Percentiles rank a stretch among this genome's conserved stretches.
These are phyloP conservation scores for Fabriciana adippe DNA, from an alignment of 2,888 invertebrate genomes.

Conservation along the genomic window DNA sequence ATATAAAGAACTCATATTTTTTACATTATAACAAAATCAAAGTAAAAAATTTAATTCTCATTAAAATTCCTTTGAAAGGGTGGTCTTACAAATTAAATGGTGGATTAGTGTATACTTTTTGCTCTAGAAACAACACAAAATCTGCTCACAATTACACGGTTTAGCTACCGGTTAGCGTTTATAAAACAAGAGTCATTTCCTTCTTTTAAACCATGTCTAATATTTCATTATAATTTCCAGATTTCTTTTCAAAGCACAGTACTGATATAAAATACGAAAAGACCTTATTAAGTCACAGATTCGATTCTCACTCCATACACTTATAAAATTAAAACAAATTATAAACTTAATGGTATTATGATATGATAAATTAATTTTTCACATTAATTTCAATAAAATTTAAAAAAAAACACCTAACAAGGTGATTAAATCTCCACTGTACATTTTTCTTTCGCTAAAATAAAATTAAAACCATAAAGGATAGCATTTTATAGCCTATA, in stretches of 20 bases:
- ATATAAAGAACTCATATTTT: conserved; percentile 37
- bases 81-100: conserved; percentile 44
- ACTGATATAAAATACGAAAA: too few relatives aligned
- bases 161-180: conserved; percentile 50
- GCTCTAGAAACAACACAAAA: conserved; percentile 58
- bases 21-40: conserved; percentile 52
- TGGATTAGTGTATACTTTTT: conserved; percentile 40
- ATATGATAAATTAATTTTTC: too few relatives aligned
- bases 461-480: neutral
- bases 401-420: neutral
- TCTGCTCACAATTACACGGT: conserved; percentile 61
- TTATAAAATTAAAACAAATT: too few relatives aligned
- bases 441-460: neutral
- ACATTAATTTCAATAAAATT: too few relatives aligned
- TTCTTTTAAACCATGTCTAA: conserved; percentile 44
- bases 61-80: conserved; percentile 39
- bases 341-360: too few relatives aligned
- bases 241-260: conserved; percentile 4
- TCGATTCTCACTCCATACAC: too few relatives aligned
- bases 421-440: neutral
- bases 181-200: conserved; percentile 67
- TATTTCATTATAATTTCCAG: conserved; percentile 24
- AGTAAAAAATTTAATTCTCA: conserved; percentile 30
- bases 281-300: too few relatives aligned
- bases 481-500: conserved; percentile 10